A percentile compares a stretch with the other conserved stretches of the same genome.
Evolutionary conservation across 1,140 invertebrate genomes (phyloP).

Genomic region (Odontomachus brunneus): DNA sequence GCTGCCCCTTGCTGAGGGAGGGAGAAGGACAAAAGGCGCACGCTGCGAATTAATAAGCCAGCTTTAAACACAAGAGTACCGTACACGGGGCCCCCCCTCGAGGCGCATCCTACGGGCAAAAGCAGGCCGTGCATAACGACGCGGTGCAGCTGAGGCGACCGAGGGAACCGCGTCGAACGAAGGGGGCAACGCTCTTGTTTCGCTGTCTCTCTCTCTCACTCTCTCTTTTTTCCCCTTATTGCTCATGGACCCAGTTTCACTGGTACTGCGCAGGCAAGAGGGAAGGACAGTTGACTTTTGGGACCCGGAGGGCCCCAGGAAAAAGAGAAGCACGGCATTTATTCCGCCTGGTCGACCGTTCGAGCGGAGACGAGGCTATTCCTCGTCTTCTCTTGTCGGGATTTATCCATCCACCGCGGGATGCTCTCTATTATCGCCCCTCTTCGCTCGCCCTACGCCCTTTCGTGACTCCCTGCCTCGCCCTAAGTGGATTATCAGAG

Average conservation of each 20-base stretch:
- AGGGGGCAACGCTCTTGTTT: slow-evolving; percentile 13
- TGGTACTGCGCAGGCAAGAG: background rate
- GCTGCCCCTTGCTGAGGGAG: background rate
- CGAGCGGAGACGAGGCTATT: slow-evolving; percentile 50
- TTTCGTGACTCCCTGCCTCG: slow-evolving; percentile 60
- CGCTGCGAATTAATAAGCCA: slow-evolving; percentile 84
- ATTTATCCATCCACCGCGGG: slow-evolving; percentile 64
- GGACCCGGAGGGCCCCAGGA: background rate
- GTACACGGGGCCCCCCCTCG: slow-evolving; percentile 70
- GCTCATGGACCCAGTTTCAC: slow-evolving; percentile 23
- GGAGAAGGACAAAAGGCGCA: slow-evolving; percentile 73
- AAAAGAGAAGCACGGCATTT: slow-evolving; percentile 29
- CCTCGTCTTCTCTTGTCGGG: slow-evolving; percentile 61
- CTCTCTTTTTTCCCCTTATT: background rate
- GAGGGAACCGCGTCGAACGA: slow-evolving; percentile 28
- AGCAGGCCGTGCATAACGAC: slow-evolving; percentile 83
- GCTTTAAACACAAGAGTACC: slow-evolving; percentile 71
- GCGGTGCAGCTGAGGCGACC: slow-evolving; percentile 80
- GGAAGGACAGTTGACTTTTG: slow-evolving; percentile 44
- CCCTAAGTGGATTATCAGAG: slow-evolving; percentile 75
- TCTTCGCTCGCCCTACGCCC: slow-evolving; percentile 30
- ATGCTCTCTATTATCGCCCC: slow-evolving; percentile 69
- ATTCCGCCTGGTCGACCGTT: slow-evolving; percentile 60
- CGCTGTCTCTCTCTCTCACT: slow-evolving; percentile 29
- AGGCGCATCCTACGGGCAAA: slow-evolving; percentile 80